phyloP scores from a whole-genome alignment of 2,797 vertebrate species.

The Prunella strophiata region DNA sequence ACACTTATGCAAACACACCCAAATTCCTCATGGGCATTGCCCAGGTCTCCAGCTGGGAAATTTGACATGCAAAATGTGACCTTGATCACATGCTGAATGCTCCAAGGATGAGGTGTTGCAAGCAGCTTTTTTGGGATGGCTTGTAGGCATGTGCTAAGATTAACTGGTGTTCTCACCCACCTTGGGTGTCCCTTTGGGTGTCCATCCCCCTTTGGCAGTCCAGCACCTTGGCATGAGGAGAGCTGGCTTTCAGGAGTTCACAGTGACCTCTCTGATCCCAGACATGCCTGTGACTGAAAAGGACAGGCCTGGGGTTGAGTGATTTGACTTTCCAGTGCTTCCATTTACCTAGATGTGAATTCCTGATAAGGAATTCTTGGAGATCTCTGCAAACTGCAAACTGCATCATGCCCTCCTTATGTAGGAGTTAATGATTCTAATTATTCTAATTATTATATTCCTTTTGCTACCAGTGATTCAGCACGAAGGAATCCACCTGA shows the following conservation, averaged over 20 bases:
- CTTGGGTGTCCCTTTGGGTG: not conserved
- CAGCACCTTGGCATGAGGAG: not conserved
- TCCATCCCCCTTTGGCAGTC: not conserved
- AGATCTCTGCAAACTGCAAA: constrained; percentile 5
- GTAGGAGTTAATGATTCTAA: constrained; percentile 37
- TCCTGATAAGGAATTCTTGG: not conserved
- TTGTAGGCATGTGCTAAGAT: not conserved
- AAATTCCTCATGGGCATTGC: constrained; percentile 7
- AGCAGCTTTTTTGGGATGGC: not conserved
- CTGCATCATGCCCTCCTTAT: not conserved
- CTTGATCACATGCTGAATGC: constrained; percentile 2
- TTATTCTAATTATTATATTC: constrained; percentile 1
- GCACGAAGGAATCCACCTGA: constrained; percentile 5
- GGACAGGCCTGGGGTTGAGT: not conserved
- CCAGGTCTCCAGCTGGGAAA: not conserved
- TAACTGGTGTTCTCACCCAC: not conserved
- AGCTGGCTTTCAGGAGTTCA: not conserved
- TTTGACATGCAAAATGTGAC: not conserved
- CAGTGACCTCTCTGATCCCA: not conserved
- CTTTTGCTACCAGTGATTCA: not conserved
- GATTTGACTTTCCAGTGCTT: not conserved
- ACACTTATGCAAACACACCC: not conserved
- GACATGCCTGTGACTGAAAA: not conserved
- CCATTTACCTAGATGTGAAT: not conserved
- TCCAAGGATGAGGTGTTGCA: not conserved